Evolutionary conservation across 2,888 invertebrate species (phyloP), one percentile per base, ranked within the genome.

Genomic region (Spialia ferax): DNA sequence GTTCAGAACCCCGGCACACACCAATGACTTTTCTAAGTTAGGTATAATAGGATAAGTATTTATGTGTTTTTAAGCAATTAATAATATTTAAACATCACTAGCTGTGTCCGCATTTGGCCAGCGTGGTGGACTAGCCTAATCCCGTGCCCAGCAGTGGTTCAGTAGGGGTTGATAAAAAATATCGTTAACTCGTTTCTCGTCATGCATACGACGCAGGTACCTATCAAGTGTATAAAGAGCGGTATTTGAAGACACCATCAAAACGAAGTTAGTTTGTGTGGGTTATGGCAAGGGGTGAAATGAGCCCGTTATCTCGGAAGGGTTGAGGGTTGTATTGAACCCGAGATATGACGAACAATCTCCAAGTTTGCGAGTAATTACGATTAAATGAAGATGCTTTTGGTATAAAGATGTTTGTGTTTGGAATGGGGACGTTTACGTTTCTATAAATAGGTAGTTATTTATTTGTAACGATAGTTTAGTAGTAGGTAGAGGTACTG

Each of bases 291-390:
- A 55, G 68, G 83, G 86, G 83, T 82, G 74, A 80, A 81, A 83
- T 81, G 76, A 84, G 81, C 84, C 83, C 79, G 83, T 82, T 85
- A 84, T 77, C 80, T 80, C 76, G 48, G 72, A 79, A 83, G 79
- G 67, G 67, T 67, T 78, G 77, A 79, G 79, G 79, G 79, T 70
- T 64, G 70, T 56, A 68, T 69, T 71, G 63, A 68, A 38, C 52
- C 62, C 45, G 54, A 66, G 66, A 67, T 61, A 59, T 65, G 60
- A 22, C 32, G 71, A 72, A 75, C 74, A 73, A 73, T 74, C 73
- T 74, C 69, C 57, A 68, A 71, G 71, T 72, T 74, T 71, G 68
- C 73, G 69, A 73, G 64, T 74, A 74, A 74, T 74, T 74, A 74
- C 70, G 71, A 70, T 70, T 71, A 73, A 73, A 73, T 70, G 71